These are phyloP conservation scores for Drosophila kikkawai DNA, from an alignment of 1,140 invertebrate species.

Conservation along the genomic window DNA sequence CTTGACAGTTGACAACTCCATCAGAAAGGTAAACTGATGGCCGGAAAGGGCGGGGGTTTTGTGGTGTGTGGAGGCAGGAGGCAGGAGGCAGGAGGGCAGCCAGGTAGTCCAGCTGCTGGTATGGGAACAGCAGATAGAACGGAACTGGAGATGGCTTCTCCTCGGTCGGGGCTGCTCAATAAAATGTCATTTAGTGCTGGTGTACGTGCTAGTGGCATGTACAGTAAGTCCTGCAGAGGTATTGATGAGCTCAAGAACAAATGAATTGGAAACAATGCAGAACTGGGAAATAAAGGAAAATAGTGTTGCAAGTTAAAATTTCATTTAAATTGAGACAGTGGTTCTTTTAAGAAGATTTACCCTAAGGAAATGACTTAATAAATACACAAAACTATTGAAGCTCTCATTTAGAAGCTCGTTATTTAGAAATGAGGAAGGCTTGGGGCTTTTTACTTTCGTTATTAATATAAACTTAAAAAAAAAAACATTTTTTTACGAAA, in stretches of 20 bases:
- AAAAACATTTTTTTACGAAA: background rate
- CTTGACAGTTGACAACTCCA: conserved; percentile 50
- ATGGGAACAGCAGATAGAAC: background rate
- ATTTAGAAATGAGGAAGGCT: background rate
- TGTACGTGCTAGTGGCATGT: conserved; percentile 24
- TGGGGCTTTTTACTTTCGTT: background rate
- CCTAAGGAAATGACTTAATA: background rate
- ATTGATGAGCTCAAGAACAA: conserved; percentile 7
- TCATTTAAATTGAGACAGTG: background rate
- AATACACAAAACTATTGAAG: too few species aligned
- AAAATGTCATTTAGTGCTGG: conserved; percentile 56
- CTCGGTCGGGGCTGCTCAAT: conserved; percentile 53
- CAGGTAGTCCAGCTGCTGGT: background rate
- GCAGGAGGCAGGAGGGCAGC: background rate
- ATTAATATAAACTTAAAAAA: background rate
- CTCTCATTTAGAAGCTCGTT: background rate
- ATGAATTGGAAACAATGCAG: background rate
- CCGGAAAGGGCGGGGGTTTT: background rate
- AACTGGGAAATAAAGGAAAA: background rate
- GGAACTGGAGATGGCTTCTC: conserved; percentile 3
- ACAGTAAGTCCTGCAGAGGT: conserved; percentile 3
- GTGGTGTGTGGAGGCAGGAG: background rate
- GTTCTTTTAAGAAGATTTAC: background rate
- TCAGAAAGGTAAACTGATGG: conserved; percentile 46
- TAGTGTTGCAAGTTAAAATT: background rate